Evolutionary conservation across 2,113 vertebrate genomes (phyloP), one percentile per base, ranked within the genome.

Genomic region (Epinephelus cyanopodus): DNA sequence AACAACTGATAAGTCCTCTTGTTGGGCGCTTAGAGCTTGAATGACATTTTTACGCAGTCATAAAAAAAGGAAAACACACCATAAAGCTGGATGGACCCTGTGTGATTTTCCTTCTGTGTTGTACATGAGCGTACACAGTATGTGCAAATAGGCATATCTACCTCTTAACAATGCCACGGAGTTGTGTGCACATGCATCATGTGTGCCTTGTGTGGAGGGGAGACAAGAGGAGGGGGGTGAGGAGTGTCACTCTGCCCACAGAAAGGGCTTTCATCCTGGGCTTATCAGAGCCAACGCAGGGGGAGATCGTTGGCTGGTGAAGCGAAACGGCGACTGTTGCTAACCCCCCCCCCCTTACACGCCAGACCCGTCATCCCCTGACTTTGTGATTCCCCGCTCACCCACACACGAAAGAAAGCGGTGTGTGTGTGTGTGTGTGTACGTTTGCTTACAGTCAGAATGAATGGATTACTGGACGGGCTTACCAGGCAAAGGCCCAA

Each of bases 201-300:
- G 64, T 60, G 66, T 60, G 82, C 87, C 56, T 82, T 54, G 62
- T 88, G 57, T 84, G 58, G 52, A 69, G 1, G 61, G 70, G 79
- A 48, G 60, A 33, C 69, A 75, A 53, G 73, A 37, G 67, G 57
- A 23, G 64, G 76, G 25, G 82, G 74, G 62, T 57, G 77, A 81
- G 78, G 65, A 74, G 94, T 88, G 84, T 93, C 93, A 45, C 45
- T 60, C n/a, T 91, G 91, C 86, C 94, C 93, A 88, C 83, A 92
- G 81, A 93, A 74, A 77, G 87, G 4, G 50, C 96, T 86, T 95
- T 95, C 93, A 97, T 94, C 90, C 93, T 84, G 89, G 77, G 90
- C 96, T 98, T 98, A 97, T 97, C 97, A 94, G 95, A 93, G 90
- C 78, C 87, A 83, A 89, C 96, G 93, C 96, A 93, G 95, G 29